Base-by-base conservation (phyloP, 2,888 invertebrate genomes). In the Drosophila prolongata region DNA sequence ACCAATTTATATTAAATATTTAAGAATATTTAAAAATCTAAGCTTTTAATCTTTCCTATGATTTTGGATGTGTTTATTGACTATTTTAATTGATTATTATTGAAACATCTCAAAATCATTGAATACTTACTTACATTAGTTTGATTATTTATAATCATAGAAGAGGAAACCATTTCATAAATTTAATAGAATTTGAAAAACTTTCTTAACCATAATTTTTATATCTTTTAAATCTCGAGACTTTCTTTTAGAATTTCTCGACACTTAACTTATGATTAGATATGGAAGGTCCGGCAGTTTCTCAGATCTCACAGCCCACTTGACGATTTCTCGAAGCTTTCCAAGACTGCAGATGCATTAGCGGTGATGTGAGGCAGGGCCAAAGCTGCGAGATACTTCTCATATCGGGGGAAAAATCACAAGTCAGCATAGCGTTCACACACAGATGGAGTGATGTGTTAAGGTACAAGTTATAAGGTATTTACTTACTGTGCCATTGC, bases 401-500 rank as follows among this genome's bases (percentile, higher is more conserved):
- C 38, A 53, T 50, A 46, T 34, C 46, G 46, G 49, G 38, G 16
- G 59, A 56, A 61, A 82, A 79, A 82, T 76, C 60, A 85, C 79
- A 73, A 86, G 86, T 88, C 82, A 82, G 88, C 77, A 81, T 62
- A 81, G 68, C 70, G 79, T 73, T 78, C 77, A 65, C 64, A 70
- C 60, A 65, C 30, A 35, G 56, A 27, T 30, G 50, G n/a, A 57
- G 46, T 50, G 34, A 37, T 77, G 62, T 61, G 53, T 40, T 24
- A 24, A 71, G 65, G 30, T 30, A 30, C 2, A 30, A 30, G 30
- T 1, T 30, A 30, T 16, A 30, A 71, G 65, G 69, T 76, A 88
- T 82, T 83, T 87, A 87, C 86, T 82, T 72, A 87, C 84, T 68
- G 70, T 75, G 77, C 70, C 80, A 71, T 58, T 69, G 77, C 77